Conservation (phyloP, 1,140 invertebrate species). For the Bombus ignitus region DNA sequence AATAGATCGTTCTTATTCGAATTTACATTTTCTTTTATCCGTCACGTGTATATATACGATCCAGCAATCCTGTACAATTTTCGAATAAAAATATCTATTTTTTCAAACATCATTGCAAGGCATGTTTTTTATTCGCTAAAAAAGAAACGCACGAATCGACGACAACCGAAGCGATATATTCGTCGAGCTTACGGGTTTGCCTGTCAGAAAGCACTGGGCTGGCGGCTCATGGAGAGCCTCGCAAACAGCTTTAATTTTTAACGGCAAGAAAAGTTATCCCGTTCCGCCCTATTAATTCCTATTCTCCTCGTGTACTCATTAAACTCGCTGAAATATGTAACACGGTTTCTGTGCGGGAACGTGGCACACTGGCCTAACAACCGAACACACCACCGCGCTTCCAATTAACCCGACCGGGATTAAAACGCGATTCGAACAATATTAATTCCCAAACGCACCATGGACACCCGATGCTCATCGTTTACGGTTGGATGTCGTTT, state of each 20-base stretch:
- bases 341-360: background rate
- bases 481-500: background rate
- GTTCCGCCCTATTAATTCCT: constrained; percentile 30
- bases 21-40: too few species aligned
- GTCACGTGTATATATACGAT: too few species aligned
- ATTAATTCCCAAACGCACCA: background rate
- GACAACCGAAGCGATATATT: background rate
- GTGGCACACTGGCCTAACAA: background rate
- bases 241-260: constrained; percentile 1
- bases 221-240: background rate
- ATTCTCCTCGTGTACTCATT: constrained; percentile 17
- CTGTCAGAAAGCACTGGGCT: background rate
- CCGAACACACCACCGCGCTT: background rate
- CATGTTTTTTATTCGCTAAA: too few species aligned
- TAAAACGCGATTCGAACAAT: constrained; percentile 9
- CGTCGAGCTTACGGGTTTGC: background rate
- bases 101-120: background rate
- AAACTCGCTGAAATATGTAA: constrained; percentile 25
- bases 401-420: background rate
- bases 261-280: background rate
- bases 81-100: background rate
- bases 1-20: too few species aligned
- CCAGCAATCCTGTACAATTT: too few species aligned
- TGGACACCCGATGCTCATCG: background rate
- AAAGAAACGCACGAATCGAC: background rate